A percentile compares a stretch with the other conserved stretches of the same genome.
phyloP scores from a whole-genome alignment of 2,113 vertebrate genomes.

The Papio anubis region DNA sequence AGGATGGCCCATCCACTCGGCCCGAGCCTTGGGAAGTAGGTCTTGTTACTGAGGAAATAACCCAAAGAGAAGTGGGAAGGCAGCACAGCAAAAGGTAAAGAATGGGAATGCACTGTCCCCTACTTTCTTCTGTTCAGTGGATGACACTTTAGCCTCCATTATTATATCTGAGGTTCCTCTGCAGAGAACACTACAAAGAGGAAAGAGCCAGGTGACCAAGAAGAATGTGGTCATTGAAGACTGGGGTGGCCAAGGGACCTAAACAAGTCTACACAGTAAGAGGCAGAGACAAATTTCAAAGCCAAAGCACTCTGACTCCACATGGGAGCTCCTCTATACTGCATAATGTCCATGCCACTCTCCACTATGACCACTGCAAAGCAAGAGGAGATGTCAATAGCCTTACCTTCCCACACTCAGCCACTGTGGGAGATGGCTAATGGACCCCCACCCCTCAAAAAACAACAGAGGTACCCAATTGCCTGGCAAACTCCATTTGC shows the following conservation, averaged over 20 bases:
- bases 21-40: background rate
- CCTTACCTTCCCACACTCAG: background rate
- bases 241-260: background rate
- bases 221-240: background rate
- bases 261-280: background rate
- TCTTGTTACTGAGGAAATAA: background rate
- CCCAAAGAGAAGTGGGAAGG: background rate
- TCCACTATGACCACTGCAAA: background rate
- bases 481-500: background rate
- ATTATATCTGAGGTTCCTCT: background rate
- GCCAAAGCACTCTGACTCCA: background rate
- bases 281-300: background rate
- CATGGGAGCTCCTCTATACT: background rate
- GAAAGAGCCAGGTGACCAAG: background rate
- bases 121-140: background rate
- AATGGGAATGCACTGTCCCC: background rate
- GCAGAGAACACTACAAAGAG: background rate
- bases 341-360: background rate
- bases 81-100: background rate
- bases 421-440: background rate
- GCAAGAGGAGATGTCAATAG: background rate
- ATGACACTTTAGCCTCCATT: background rate
- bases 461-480: background rate
- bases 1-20: background rate
- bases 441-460: background rate